Base-by-base conservation (phyloP, 2,797 vertebrate genomes). In the Heteromormyrus szaboi region DNA sequence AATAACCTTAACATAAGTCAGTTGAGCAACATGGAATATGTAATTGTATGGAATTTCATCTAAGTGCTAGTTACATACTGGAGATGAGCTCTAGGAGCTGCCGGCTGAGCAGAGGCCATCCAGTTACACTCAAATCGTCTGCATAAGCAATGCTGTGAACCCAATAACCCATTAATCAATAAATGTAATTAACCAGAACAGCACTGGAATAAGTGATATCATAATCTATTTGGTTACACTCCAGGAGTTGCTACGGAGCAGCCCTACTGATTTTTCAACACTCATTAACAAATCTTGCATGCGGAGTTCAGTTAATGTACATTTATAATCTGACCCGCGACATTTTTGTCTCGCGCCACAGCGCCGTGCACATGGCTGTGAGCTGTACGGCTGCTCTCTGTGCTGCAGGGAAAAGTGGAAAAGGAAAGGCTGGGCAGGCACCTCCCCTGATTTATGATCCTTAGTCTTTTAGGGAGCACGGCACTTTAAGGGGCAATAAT, bases 221-320 rank as follows among this genome's bases (percentile, higher is more conserved):
- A 89, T 90, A 88, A 90, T 90, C 90, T 90, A 88, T 89, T 90
- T 91, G 90, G 90, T 92, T 89, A 90, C 90, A 91, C 88, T 84
- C 59, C 88, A 89, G 90, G 88, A 90, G 88, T 86, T 85, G 86
- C 86, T 89, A 85, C 33, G 62, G 89, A 89, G 89, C 87, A 90
- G 51, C 89, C 89, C 90, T 86, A 89, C 90, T 90, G 89, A 33
- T 90, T 89, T 19, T 85, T 87, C 89, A 86, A 88, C 85, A 87
- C 89, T 90, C 88, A 91, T 92, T 91, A 91, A 83, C 85, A 90
- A 44, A 88, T 37, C 12, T 86, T 53, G 88, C 88, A 65, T 89
- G 89, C 33, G 5, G 59, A 83, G 87, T 50, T 65, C 7, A 9
- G 89, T 87, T 83, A 88, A 87, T 79, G 83, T 84, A 90, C 65